Base-by-base conservation (phyloP, 2,797 vertebrate genomes). In the Erithacus rubecula region DNA sequence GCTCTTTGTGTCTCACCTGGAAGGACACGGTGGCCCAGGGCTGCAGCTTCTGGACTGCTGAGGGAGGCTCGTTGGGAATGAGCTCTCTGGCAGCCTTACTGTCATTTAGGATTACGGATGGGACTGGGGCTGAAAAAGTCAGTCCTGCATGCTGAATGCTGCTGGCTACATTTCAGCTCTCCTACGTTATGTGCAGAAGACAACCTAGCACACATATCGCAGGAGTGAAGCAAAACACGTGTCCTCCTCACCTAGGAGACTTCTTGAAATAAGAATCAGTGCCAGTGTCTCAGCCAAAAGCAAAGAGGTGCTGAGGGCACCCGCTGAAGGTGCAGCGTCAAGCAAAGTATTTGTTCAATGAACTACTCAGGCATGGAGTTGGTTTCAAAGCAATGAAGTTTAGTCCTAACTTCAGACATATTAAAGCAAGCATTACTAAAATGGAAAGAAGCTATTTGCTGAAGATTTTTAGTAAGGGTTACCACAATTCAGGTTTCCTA, bases 151-250 rank as follows among this genome's bases (percentile, higher is more conserved):
- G 8, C 75, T 4, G n/a, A 39, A 37, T 27, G 19, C 56, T 37
- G 34, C 49, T 53, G 58, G 32, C 29, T 63, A 29, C 18, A 6
- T 11, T 39, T 41, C 79, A 47, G 58, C 20, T 77, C 52, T 71
- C 56, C 29, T 37, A 5, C 3, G 4, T n/a, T 32, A 47, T 0
- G 0, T 20, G 3, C 0, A 2, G 46, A 75, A 58, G 53, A 37
- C 30, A 77, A 10, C 6, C 13, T 19, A n/a, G 60, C 22, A 80
- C 53, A 80, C 49, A 58, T 32, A 24, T 46, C 26, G 18, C 26
- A 64, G 34, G 49, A 67, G 23, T 24, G 22, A 82, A 75, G 32
- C 0, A 1, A 87, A 62, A 30, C 12, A 5, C 1, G 1, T 24
- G 43, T 68, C 26, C 68, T 85, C 5, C 64, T 80, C 32, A 22